Percentiles rank a stretch among this genome's conserved stretches.
These are phyloP conservation scores for Stigmatopora argus DNA, from an alignment of 2,113 vertebrate genomes.

Conservation along the genomic window DNA sequence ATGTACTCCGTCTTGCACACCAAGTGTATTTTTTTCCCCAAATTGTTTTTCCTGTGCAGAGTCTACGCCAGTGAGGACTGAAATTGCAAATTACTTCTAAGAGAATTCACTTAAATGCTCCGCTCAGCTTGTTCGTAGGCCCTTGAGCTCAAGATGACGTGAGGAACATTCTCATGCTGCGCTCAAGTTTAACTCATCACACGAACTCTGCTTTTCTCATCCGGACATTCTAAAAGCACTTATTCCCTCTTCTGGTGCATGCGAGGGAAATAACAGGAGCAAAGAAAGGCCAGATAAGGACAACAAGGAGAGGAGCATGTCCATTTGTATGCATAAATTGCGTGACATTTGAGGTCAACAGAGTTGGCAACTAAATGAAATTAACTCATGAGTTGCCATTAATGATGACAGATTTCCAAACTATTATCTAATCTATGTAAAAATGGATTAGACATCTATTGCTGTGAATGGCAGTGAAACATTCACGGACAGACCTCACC, in stretches of 20 bases:
- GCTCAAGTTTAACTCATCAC: constrained; percentile 22
- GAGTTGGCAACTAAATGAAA: background rate
- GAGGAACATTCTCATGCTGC: constrained; percentile 10
- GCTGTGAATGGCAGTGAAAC: too few relatives aligned
- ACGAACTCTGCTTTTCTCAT: constrained; percentile 30
- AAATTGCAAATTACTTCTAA: constrained; percentile 36
- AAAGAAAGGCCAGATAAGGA: constrained; percentile 7
- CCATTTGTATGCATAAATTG: background rate
- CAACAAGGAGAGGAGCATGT: background rate
- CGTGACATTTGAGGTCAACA: background rate
- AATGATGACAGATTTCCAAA: too few relatives aligned
- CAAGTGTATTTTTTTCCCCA: background rate
- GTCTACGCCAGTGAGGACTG: constrained; percentile 20
- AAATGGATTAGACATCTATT: too few relatives aligned
- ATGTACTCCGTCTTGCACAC: background rate
- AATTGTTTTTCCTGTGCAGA: constrained; percentile 17
- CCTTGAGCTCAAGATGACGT: constrained; percentile 9
- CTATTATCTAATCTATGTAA: too few relatives aligned
- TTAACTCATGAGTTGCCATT: background rate
- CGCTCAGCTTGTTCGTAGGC: constrained; percentile 18
- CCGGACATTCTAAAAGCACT: constrained; percentile 21
- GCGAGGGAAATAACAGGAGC: constrained; percentile 9
- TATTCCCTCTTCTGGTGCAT: constrained; percentile 7
- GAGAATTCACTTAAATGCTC: constrained; percentile 35
- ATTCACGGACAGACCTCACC: too few relatives aligned